Conservation (phyloP, 1,140 invertebrate genomes). For the Drosophila chauvacae region DNA sequence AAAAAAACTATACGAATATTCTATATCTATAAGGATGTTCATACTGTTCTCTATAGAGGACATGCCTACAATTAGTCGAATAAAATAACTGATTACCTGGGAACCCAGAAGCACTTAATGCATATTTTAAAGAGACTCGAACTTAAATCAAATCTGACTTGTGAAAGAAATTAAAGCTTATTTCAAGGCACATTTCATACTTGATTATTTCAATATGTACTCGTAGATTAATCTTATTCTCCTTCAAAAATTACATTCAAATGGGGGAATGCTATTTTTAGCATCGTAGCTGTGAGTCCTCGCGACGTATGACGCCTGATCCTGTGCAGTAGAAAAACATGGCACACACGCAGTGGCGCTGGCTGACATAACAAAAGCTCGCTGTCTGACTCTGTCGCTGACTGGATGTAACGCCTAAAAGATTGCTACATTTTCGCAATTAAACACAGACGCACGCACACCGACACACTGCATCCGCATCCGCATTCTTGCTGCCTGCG, state of each 20-base stretch:
- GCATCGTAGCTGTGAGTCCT: background rate
- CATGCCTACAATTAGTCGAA: background rate
- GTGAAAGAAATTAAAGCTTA: background rate
- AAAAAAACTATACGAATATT: background rate
- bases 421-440: constrained; percentile 82
- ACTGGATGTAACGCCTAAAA: constrained; percentile 68
- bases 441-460: constrained; percentile 59
- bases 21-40: background rate
- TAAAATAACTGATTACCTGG: background rate
- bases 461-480: constrained; percentile 22
- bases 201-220: background rate
- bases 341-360: constrained; percentile 34
- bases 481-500: constrained; percentile 11
- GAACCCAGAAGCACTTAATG: background rate
- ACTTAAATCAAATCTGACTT: background rate
- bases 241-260: background rate
- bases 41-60: background rate
- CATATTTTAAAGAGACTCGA: background rate
- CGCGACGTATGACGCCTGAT: constrained; percentile 20
- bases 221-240: background rate
- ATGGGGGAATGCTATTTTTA: background rate
- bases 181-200: background rate
- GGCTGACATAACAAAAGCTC: constrained; percentile 74
- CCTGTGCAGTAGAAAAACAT: constrained; percentile 76
- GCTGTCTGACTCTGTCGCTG: constrained; percentile 44